phyloP scores from a whole-genome alignment of 2,113 vertebrate species.

The Stictonetta naevosa region DNA sequence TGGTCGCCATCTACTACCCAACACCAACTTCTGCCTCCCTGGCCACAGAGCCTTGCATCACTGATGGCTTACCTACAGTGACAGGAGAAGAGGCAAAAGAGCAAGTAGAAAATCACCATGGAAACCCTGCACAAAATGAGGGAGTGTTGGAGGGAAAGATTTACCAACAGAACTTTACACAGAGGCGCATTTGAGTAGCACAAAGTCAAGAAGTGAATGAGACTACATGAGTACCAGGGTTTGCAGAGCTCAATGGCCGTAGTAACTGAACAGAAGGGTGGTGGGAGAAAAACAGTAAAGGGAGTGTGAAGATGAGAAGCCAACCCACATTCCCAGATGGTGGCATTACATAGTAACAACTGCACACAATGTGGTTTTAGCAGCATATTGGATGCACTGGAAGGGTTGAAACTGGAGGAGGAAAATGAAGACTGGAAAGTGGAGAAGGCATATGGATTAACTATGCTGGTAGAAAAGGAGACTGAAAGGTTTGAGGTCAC shows the following conservation, averaged over 20 bases:
- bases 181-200: background rate
- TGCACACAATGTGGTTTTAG: background rate
- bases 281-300: background rate
- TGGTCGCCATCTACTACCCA: background rate
- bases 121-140: background rate
- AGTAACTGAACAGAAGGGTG: background rate
- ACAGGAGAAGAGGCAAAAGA: background rate
- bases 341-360: background rate
- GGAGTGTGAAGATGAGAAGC: background rate
- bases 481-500: background rate
- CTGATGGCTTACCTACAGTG: rapidly evolving
- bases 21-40: background rate
- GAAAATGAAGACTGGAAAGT: background rate
- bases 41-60: background rate
- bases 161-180: background rate
- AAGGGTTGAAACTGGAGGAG: background rate
- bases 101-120: background rate
- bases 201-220: background rate
- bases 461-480: background rate
- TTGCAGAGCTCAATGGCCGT: background rate
- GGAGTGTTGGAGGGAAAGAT: background rate
- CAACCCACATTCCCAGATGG: background rate
- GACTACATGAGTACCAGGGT: background rate
- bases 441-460: background rate
- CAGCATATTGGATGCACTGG: background rate